Base-by-base conservation (phyloP, 2,113 vertebrate species). In the Spermophilus dauricus region DNA sequence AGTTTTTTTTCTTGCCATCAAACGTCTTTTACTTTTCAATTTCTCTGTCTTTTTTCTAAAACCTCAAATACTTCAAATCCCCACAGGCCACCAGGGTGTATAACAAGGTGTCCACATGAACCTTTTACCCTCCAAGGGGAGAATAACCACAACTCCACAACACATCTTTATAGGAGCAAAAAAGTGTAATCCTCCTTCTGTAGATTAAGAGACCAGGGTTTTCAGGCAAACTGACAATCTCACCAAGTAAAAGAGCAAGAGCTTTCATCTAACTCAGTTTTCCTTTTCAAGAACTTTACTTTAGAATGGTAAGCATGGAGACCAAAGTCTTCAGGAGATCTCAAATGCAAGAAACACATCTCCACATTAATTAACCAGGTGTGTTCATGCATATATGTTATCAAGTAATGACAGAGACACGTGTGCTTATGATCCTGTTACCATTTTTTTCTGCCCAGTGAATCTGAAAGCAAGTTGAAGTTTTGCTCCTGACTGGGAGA, bases 241-340 rank as follows among this genome's bases (percentile, higher is more conserved):
- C 14, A 14, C 7, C 10, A 32, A 80, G 67, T 32, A 80, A 56
- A 80, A 84, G 28, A 94, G 20, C 42, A 78, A 61, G 45, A 67
- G 8, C 6, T 90, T 95, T 67, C 53, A 72, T 65, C 53, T 72
- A 94, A 93, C 2, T 94, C 58, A 94, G n/a, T 37, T 85, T 87
- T 91, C 34, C 32, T 70, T 82, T 85, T 48, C 17, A 76, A 85
- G 86, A 88, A 20, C 53, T 95, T 84, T 80, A 78, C 81, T 93
- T 97, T 51, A 91, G 32, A 58, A 20, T 70, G 39, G 58, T 56
- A 78, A 91, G 65, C 37, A 67, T 30, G 8, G 63, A 73, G 32
- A 93, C 8, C n/a, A 82, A 86, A 61, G 84, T 69, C 16, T 81
- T 69, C 56, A 70, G 24, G 67, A 78, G 28, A 88, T 85, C 61